Evolutionary conservation across 2,113 vertebrate species (phyloP).

Genomic region (Psettodes erumei): DNA sequence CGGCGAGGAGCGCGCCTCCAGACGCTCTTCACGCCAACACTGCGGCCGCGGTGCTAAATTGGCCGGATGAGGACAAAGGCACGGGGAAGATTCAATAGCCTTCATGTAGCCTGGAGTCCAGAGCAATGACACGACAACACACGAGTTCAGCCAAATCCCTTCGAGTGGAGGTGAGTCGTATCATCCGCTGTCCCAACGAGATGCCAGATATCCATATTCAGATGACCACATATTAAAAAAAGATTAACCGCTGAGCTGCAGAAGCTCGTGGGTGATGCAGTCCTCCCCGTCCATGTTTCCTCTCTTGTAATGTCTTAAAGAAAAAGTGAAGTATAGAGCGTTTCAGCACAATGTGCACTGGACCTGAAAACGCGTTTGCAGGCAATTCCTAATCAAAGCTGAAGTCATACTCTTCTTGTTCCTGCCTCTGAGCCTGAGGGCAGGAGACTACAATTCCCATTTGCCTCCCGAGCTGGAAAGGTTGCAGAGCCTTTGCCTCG

Average conservation of each 20-base stretch:
- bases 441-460: conserved; percentile 6
- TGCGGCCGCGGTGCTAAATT: conserved; percentile 47
- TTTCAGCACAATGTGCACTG: neutral
- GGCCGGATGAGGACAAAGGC: conserved; percentile 51
- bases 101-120: conserved; percentile 44
- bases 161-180: neutral
- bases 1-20: conserved; percentile 35
- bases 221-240: conserved; percentile 5
- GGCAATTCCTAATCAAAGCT: neutral
- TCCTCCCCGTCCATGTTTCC: neutral
- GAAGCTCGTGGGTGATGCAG: neutral
- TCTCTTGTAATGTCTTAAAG: neutral
- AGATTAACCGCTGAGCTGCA: too few species aligned
- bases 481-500: conserved; percentile 16
- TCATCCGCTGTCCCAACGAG: neutral
- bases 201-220: neutral
- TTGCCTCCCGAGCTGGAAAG: conserved; percentile 13
- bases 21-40: conserved; percentile 46
- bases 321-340: neutral
- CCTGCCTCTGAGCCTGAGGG: conserved; percentile 9
- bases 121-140: conserved; percentile 23
- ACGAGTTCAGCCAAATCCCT: conserved; percentile 7
- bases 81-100: conserved; percentile 42
- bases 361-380: neutral
- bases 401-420: neutral